Conservation (phyloP, 2,113 vertebrate genomes). For the Ranitomeya variabilis region DNA sequence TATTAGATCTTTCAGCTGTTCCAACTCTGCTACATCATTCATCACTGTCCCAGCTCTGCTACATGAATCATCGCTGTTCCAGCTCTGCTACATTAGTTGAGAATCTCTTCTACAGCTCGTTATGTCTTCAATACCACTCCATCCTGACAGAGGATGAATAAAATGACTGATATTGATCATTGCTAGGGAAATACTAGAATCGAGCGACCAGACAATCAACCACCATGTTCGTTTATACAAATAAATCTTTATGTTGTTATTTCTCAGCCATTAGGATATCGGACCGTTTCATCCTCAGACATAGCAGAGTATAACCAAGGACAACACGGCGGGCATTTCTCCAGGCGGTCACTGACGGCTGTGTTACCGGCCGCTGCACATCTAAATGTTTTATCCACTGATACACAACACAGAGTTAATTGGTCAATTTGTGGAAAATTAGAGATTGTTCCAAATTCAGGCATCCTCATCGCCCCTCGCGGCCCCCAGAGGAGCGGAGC, state of each 20-base stretch:
- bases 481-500: not conserved
- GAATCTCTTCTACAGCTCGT: too few species aligned
- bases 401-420: constrained; percentile 30
- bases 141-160: too few species aligned
- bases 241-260: not conserved
- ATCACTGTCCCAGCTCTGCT: too few species aligned
- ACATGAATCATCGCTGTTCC: too few species aligned
- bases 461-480: not conserved
- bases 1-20: too few species aligned
- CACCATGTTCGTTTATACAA: not conserved
- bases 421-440: constrained; percentile 34
- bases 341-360: constrained; percentile 10
- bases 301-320: not conserved
- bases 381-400: not conserved
- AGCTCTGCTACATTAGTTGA: too few species aligned
- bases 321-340: not conserved
- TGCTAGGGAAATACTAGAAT: too few species aligned
- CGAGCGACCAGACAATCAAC: too few species aligned
- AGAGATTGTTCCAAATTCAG: constrained; percentile 13
- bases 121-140: too few species aligned
- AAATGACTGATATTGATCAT: too few species aligned
- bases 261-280: not conserved
- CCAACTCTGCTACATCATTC: too few species aligned
- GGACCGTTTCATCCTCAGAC: not conserved
- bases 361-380: not conserved